Percentiles rank a stretch among this genome's conserved stretches.
Evolutionary conservation across 2,113 vertebrate genomes (phyloP).

Genomic region (Sakesphorus luctuosus): DNA sequence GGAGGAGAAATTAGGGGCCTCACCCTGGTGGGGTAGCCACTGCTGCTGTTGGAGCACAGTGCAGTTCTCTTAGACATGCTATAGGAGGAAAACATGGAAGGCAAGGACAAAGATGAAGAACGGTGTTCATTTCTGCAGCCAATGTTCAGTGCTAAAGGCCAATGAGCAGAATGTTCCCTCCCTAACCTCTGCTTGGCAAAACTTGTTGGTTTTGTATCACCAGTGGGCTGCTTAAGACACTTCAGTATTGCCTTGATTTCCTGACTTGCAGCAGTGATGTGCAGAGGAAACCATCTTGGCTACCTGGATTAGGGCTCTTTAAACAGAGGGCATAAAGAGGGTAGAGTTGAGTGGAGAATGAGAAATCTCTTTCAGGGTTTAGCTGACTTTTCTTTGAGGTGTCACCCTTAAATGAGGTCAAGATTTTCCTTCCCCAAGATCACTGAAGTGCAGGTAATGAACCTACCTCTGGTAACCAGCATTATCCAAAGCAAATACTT

Average conservation of each 20-base stretch:
- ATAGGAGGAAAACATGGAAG: neutral
- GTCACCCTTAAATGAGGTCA: neutral
- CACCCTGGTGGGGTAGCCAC: fast-evolving
- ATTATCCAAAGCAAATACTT: neutral
- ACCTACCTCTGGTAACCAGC: neutral
- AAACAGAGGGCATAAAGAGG: neutral
- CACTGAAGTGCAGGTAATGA: neutral
- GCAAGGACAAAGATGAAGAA: neutral
- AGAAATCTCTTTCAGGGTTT: neutral
- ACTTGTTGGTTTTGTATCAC: neutral
- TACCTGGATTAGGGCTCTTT: neutral
- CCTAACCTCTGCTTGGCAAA: neutral
- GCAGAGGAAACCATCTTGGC: neutral
- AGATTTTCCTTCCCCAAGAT: neutral
- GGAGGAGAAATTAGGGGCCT: neutral
- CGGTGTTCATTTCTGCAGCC: neutral
- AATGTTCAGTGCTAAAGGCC: neutral
- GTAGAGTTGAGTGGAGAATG: neutral
- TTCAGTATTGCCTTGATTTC: neutral
- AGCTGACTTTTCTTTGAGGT: neutral
- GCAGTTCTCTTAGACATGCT: neutral
- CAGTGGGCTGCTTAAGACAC: neutral
- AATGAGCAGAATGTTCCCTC: neutral
- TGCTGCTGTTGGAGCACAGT: neutral
- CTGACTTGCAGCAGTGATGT: neutral